phyloP scores from a whole-genome alignment of 2,888 invertebrate genomes.

The Volucella inanis region DNA sequence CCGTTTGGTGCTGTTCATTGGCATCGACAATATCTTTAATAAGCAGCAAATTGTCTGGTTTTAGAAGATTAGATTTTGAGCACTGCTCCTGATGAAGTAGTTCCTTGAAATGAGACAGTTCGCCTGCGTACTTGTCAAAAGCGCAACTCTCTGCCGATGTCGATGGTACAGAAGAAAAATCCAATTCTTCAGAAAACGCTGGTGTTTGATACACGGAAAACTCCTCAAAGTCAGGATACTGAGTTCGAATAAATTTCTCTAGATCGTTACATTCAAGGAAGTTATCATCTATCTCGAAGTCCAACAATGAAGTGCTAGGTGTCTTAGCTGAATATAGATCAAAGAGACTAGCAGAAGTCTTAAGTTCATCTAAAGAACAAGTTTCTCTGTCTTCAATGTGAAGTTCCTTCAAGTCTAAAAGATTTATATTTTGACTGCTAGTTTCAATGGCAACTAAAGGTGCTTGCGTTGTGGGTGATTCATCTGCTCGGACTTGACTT shows the following conservation, averaged over 20 bases:
- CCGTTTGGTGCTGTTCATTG: conserved; percentile 75
- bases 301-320: neutral
- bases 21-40: conserved; percentile 77
- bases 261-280: conserved; percentile 48
- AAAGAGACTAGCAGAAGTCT: conserved; percentile 5
- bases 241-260: conserved; percentile 31
- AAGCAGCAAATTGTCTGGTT: conserved; percentile 75
- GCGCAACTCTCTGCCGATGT: too few species aligned
- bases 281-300: conserved; percentile 33
- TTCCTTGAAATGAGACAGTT: conserved; percentile 72
- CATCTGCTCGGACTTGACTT: too few species aligned
- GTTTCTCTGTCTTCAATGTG: too few species aligned
- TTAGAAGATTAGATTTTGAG: conserved; percentile 51
- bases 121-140: neutral
- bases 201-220: conserved; percentile 30
- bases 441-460: too few species aligned
- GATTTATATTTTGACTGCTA: too few species aligned
- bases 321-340: conserved; percentile 21
- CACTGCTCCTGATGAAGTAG: conserved; percentile 68
- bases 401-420: too few species aligned
- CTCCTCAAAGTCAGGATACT: conserved; percentile 47
- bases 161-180: neutral
- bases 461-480: too few species aligned
- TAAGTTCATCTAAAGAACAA: neutral
- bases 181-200: conserved; percentile 5